phyloP scores from a whole-genome alignment of 2,888 invertebrate species.

The Bombylius discolor region DNA sequence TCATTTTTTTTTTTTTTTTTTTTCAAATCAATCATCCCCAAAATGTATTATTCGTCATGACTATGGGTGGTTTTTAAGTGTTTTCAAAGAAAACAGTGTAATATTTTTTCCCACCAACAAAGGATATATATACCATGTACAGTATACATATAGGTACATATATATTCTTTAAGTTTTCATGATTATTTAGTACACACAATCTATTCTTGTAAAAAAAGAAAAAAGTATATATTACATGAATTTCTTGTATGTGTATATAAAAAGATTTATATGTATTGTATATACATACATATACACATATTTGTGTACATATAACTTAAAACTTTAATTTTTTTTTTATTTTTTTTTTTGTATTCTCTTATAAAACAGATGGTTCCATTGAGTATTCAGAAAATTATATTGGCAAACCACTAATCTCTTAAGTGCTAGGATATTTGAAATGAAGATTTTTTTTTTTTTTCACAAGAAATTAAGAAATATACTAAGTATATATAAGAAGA shows the following conservation, averaged over 20 bases:
- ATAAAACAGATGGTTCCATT: not conserved
- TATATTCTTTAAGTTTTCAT: too few species aligned
- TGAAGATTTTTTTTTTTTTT: not conserved
- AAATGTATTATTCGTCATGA: constrained; percentile 9
- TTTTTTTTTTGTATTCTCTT: not conserved
- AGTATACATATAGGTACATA: too few species aligned
- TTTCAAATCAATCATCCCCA: constrained; percentile 7
- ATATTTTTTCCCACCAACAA: too few species aligned
- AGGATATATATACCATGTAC: too few species aligned
- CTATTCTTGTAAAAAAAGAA: too few species aligned
- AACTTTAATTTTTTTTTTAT: too few species aligned
- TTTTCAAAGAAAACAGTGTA: not conserved
- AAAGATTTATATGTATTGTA: too few species aligned
- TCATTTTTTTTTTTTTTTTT: not conserved
- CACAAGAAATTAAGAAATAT: too few species aligned
- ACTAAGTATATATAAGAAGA: too few species aligned
- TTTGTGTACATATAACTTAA: not conserved
- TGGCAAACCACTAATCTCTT: constrained; percentile 10
- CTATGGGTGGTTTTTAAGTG: not conserved
- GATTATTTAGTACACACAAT: too few species aligned
- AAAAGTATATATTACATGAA: too few species aligned
- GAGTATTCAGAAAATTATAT: not conserved
- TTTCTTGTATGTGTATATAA: too few species aligned
- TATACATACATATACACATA: not conserved
- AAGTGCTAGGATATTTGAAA: constrained; percentile 2